A percentile compares a stretch with the other conserved stretches of the same genome.
Evolutionary conservation across 2,113 vertebrate species (phyloP).

Genomic region (Mastomys natalensis): DNA sequence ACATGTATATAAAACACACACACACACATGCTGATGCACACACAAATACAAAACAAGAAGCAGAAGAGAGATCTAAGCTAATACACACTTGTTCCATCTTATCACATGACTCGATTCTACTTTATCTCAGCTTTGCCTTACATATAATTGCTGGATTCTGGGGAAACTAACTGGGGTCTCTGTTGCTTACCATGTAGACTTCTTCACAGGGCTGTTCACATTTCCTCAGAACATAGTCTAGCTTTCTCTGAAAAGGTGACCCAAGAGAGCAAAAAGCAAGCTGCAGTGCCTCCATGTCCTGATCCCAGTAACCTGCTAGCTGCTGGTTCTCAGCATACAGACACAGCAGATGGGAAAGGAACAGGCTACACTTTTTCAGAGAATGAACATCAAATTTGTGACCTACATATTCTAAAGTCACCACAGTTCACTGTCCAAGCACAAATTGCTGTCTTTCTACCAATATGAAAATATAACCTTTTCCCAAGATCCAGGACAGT

Average conservation of each 20-base stretch:
- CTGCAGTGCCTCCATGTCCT: background rate
- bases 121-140: background rate
- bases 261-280: background rate
- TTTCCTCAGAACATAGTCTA: background rate
- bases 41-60: background rate
- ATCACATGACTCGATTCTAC: background rate
- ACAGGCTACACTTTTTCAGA: background rate
- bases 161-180: background rate
- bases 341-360: background rate
- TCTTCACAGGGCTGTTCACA: background rate
- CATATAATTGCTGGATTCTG: background rate
- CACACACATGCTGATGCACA: background rate
- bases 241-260: background rate
- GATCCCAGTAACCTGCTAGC: background rate
- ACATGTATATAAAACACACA: no score
- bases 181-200: background rate
- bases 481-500: background rate
- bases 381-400: background rate
- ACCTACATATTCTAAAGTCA: background rate
- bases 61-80: background rate
- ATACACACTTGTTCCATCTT: background rate
- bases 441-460: background rate
- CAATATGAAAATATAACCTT: background rate
- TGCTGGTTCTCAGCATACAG: background rate
- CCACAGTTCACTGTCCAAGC: background rate